Evolutionary conservation across 2,888 invertebrate species (phyloP), one percentile per base, ranked within the genome.

Genomic region (Coecobrya sp.): DNA sequence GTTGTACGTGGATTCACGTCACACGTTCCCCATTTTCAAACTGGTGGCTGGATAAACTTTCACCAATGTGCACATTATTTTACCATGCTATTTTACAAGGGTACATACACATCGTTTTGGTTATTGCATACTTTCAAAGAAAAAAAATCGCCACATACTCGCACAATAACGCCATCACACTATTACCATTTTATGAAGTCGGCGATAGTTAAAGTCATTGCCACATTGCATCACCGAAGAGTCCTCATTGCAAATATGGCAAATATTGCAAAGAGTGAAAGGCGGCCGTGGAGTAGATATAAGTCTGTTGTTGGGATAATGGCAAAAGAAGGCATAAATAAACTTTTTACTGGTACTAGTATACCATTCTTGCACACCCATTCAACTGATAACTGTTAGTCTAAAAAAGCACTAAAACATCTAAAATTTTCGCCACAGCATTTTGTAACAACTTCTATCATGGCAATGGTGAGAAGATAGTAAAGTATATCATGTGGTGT

Each of bases 371-470:
- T 10, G 25, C 7, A 68, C n/a, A 27, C 8, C 1, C 59, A 59
- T 59, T 65, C 73, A 36, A 19, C 36, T 73, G 45, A 73, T 45
- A 76, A 22, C 76, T 25, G 22, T 36, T 36, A 36, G 19, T 49
- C 49, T 49, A 42, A 19, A 42, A 8, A 62, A 62, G 70, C n/a
- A 49, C 65, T 0, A 70, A 70, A 8, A 45, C 22, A 11, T 19
- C 19, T 19, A 65, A 45, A 68, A 86, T 55, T 89, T 82, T 70
- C 55, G 30, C 49, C 25, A 25, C n/a, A 68, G 59, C 84, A 84
- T 70, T 89, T 89, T 89, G 42, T 73, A 84, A 89, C 84, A 73
- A 89, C 52, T 84, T 30, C 87, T 79, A 79, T 89, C 68, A 65
- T 89, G 55, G 55, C 73, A 52, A 70, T 55, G 79, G 70, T 70